These are phyloP conservation scores for Trachurus trachurus DNA, from an alignment of 2,797 vertebrate genomes.

Conservation along the genomic window DNA sequence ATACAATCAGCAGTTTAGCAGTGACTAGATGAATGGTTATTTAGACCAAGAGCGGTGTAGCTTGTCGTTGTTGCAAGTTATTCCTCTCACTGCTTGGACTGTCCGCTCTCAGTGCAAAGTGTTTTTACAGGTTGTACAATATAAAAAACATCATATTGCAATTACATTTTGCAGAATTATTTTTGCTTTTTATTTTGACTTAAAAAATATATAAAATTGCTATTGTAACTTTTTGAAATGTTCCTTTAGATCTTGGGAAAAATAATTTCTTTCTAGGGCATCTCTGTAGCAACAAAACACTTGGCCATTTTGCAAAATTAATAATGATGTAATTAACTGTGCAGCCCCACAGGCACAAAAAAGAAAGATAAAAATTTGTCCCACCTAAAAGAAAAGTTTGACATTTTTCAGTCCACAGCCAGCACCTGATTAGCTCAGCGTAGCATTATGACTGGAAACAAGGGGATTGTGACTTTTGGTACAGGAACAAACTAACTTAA, in stretches of 20 bases:
- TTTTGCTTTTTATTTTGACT: too few relatives aligned
- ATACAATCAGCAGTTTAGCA: slow-evolving; percentile 6
- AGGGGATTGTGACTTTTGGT: slow-evolving; percentile 59
- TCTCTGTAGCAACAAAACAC: too few relatives aligned
- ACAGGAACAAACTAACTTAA: slow-evolving; percentile 21
- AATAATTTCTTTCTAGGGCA: too few relatives aligned
- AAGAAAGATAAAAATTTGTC: not conserved
- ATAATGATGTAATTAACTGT: too few relatives aligned
- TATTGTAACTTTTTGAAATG: too few relatives aligned
- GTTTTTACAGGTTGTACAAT: not conserved
- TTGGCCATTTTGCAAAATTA: too few relatives aligned
- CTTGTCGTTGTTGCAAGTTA: not conserved
- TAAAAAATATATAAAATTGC: too few relatives aligned
- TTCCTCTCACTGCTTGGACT: not conserved
- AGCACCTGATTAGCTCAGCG: not conserved
- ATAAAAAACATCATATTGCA: too few relatives aligned
- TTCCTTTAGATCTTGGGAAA: too few relatives aligned
- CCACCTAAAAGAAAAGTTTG: not conserved
- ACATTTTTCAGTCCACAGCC: not conserved
- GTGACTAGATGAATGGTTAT: not conserved
- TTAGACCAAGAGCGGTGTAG: not conserved
- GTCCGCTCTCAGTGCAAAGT: not conserved
- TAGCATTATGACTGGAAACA: not conserved
- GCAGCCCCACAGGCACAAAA: too few relatives aligned
- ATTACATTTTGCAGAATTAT: too few relatives aligned